These are phyloP conservation scores for Catagonus wagneri DNA, from an alignment of 2,113 vertebrate genomes.

Conservation along the genomic window DNA sequence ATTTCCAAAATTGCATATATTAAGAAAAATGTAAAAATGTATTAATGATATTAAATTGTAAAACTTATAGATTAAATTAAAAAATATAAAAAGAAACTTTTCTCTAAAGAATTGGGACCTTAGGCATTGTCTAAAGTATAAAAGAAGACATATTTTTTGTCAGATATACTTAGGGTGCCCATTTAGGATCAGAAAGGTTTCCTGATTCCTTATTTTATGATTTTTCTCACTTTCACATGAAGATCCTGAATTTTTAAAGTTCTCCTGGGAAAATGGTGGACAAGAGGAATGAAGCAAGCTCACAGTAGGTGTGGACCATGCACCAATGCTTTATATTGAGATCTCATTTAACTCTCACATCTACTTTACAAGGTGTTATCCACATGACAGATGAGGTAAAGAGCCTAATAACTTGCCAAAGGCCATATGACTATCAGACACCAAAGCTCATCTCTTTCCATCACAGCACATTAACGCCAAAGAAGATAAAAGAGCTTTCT, in stretches of 20 bases:
- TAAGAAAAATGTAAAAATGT: slow-evolving; percentile 30
- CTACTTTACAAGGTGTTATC: neutral
- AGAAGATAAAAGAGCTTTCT: slow-evolving; percentile 37
- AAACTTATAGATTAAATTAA: slow-evolving; percentile 42
- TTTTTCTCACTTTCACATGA: slow-evolving; percentile 40
- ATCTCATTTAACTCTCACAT: neutral
- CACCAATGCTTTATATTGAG: neutral
- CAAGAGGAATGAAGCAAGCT: neutral
- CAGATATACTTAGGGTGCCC: neutral
- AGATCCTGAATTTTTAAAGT: neutral
- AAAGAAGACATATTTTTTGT: neutral
- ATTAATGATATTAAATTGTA: slow-evolving; percentile 35
- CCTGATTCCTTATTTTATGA: slow-evolving; percentile 23
- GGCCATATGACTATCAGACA: slow-evolving; percentile 23
- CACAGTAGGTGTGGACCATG: neutral
- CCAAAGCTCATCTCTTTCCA: slow-evolving; percentile 41
- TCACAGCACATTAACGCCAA: slow-evolving; percentile 33
- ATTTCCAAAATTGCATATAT: slow-evolving; percentile 41
- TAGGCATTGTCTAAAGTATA: neutral
- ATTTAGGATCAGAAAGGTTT: slow-evolving; percentile 45
- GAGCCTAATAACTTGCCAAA: neutral
- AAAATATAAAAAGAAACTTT: neutral
- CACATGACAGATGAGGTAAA: neutral
- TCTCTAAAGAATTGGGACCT: slow-evolving; percentile 6
- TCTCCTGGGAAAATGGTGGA: neutral